Conservation (phyloP, 2,797 vertebrate species). For the Gadopsis bispinosus region DNA sequence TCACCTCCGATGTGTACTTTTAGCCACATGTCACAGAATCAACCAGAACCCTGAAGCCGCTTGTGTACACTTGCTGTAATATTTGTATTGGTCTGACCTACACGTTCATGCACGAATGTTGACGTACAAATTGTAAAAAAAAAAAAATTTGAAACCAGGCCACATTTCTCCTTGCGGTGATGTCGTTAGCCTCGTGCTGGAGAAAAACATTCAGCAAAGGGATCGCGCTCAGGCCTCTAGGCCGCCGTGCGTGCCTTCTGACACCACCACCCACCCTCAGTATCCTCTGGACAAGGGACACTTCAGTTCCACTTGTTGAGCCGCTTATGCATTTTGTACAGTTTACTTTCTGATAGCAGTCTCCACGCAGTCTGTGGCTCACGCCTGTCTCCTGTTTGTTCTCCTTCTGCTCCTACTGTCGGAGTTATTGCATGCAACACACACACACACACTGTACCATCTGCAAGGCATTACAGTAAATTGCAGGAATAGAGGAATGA, state of each 20-base stretch:
- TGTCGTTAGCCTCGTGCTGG: slow-evolving; percentile 31
- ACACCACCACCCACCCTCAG: slow-evolving; percentile 30
- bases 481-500: slow-evolving; percentile 79
- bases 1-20: slow-evolving; percentile 66
- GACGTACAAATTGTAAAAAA: slow-evolving; percentile 42
- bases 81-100: slow-evolving; percentile 12
- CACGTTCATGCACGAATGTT: slow-evolving; percentile 3
- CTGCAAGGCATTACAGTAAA: slow-evolving; percentile 80
- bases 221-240: slow-evolving; percentile 22
- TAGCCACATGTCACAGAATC: slow-evolving; percentile 58
- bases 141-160: slow-evolving; percentile 37
- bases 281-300: slow-evolving; percentile 29
- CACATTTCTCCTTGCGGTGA: slow-evolving; percentile 35
- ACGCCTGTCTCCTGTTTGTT: slow-evolving; percentile 22
- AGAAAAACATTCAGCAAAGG: slow-evolving; percentile 46
- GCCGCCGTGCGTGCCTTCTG: slow-evolving; percentile 27
- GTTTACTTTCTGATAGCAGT: slow-evolving; percentile 61
- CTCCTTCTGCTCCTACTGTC: slow-evolving; percentile 50
- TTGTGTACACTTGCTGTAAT: slow-evolving; percentile 12
- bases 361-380: slow-evolving; percentile 45
- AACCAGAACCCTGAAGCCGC: slow-evolving; percentile 29
- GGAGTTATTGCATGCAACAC: slow-evolving; percentile 49
- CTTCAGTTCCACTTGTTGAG: slow-evolving; percentile 50
- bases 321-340: slow-evolving; percentile 43
- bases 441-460: slow-evolving; percentile 57